Evolutionary conservation across 1,140 invertebrate species (phyloP).

Genomic region (Drosophila bocki): DNA sequence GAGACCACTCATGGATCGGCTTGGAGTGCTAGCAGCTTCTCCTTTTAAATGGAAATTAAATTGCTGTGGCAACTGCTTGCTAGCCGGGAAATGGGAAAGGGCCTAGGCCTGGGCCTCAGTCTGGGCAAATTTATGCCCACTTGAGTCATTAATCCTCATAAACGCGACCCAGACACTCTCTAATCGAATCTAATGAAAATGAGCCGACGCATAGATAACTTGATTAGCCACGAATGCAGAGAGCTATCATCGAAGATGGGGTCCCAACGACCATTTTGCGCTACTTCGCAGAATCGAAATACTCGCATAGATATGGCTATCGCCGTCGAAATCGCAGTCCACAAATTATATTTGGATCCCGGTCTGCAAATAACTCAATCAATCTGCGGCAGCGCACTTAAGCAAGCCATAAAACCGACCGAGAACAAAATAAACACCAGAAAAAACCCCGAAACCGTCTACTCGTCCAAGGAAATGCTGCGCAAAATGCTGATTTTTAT

Average conservation of each 20-base stretch:
- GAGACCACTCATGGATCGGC: conserved; percentile 43
- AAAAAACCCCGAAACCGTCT: conserved; percentile 36
- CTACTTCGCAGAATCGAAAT: conserved; percentile 5
- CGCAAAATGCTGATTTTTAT: conserved; percentile 72
- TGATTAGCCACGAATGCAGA: conserved; percentile 44
- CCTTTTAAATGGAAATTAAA: conserved; percentile 77
- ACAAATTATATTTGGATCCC: conserved; percentile 32
- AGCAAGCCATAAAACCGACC: conserved; percentile 70
- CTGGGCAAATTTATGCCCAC: conserved; percentile 65
- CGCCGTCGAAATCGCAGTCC: conserved; percentile 10
- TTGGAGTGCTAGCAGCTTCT: conserved; percentile 34
- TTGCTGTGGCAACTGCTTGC: conserved; percentile 60
- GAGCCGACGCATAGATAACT: conserved; percentile 65
- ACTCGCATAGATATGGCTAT: background rate
- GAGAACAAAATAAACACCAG: conserved; percentile 61
- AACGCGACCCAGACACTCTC: conserved; percentile 54
- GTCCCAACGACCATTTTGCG: background rate
- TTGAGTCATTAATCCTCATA: conserved; percentile 79
- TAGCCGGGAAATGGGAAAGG: conserved; percentile 11
- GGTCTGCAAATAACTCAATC: conserved; percentile 49
- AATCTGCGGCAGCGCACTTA: conserved; percentile 57
- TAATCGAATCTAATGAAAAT: conserved; percentile 73
- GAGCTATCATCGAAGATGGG: conserved; percentile 2
- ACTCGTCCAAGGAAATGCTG: conserved; percentile 56
- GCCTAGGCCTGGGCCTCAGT: background rate